Evolutionary conservation across 2,113 vertebrate genomes (phyloP).

Genomic region (Dasyurus viverrinus): DNA sequence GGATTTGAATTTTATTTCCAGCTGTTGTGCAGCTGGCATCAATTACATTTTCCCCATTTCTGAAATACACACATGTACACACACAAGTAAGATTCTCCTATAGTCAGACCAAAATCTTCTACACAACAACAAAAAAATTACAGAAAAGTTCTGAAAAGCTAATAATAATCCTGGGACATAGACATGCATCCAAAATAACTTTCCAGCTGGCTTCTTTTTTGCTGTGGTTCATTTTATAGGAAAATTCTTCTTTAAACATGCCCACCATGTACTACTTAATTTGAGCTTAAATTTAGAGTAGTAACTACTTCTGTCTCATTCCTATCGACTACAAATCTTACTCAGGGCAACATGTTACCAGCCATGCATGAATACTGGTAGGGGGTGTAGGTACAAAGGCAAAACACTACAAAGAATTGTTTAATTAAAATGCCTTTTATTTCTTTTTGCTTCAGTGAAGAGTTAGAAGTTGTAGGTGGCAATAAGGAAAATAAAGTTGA

Average conservation of each 20-base stretch:
- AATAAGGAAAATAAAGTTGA: background rate
- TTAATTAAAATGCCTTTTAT: background rate
- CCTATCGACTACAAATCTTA: background rate
- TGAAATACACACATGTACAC: background rate
- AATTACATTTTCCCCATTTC: background rate
- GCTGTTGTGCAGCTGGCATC: background rate
- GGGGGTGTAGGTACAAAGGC: background rate
- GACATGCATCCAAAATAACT: background rate
- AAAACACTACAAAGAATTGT: background rate
- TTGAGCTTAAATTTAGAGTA: background rate
- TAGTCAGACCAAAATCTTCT: background rate
- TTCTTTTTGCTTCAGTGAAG: background rate
- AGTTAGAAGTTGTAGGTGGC: background rate
- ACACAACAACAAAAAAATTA: background rate
- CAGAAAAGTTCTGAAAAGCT: background rate
- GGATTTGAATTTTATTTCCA: background rate
- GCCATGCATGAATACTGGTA: background rate
- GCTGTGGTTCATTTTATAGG: background rate
- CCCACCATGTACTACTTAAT: background rate
- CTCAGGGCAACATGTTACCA: background rate
- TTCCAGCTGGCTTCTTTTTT: background rate
- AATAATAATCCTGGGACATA: background rate
- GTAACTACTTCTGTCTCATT: background rate
- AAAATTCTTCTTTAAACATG: background rate
- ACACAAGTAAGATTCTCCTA: background rate